phyloP scores from a whole-genome alignment of 2,888 invertebrate genomes.

The Augiades crinisus region DNA sequence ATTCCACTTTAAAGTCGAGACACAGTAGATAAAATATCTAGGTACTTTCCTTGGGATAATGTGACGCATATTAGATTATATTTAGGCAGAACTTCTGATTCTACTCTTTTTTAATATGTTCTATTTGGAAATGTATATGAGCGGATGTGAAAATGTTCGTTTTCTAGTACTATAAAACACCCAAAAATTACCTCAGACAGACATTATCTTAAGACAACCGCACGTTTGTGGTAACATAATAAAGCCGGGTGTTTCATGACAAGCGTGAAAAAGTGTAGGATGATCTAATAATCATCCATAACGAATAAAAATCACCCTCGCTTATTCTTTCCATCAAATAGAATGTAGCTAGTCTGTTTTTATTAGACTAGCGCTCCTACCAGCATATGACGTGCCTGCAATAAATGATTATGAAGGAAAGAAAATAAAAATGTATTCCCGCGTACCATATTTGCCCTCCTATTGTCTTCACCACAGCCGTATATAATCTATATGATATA shows the following conservation, averaged over 20 bases:
- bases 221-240: not conserved
- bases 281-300: conserved; percentile 37
- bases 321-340: conserved; percentile 50
- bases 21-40: too few relatives aligned
- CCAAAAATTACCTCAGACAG: too few relatives aligned
- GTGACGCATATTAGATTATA: too few relatives aligned
- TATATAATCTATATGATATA: conserved; percentile 10
- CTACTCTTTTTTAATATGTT: too few relatives aligned
- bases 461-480: conserved; percentile 12
- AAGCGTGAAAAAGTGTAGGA: conserved; percentile 38
- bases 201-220: not conserved
- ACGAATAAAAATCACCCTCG: conserved; percentile 47
- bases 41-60: too few relatives aligned
- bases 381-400: conserved; percentile 26
- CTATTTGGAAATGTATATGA: too few relatives aligned
- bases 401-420: conserved; percentile 29
- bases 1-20: too few relatives aligned
- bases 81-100: too few relatives aligned
- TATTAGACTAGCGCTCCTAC: conserved; percentile 39
- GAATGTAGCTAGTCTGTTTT: conserved; percentile 48
- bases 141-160: too few relatives aligned
- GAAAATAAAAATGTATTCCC: conserved; percentile 16
- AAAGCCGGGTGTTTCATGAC: not conserved
- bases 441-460: conserved; percentile 10
- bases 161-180: too few relatives aligned